Evolutionary conservation across 2,113 vertebrate genomes (phyloP).

Genomic region (Sinocyclocheilus anophthalmus): DNA sequence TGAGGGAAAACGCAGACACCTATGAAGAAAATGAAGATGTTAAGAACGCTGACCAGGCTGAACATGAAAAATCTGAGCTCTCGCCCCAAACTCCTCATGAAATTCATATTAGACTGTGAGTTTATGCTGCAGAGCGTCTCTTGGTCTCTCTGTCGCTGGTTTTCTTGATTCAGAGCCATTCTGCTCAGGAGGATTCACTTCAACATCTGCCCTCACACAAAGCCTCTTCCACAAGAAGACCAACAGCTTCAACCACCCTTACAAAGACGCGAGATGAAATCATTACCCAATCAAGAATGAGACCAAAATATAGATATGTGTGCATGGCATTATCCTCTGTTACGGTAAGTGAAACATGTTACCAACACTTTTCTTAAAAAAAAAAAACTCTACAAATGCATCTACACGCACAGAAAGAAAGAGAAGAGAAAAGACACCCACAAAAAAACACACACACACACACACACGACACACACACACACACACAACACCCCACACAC

Average conservation of each 20-base stretch:
- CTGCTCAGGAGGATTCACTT: not conserved
- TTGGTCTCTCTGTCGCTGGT: conserved; percentile 42
- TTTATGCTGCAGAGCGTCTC: conserved; percentile 17
- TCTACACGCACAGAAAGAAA: no score
- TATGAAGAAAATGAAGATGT: conserved; percentile 24
- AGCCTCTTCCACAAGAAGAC: no score
- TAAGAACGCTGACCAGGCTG: conserved; percentile 45
- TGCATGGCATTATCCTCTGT: not conserved
- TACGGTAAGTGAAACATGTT: not conserved
- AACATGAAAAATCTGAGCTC: conserved; percentile 73
- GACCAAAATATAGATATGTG: not conserved
- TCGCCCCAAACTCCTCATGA: conserved; percentile 66
- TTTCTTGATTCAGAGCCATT: conserved; percentile 16
- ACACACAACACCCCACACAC: not conserved
- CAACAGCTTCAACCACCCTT: no score
- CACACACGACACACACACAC: no score
- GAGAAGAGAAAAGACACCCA: no score
- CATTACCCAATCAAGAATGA: no score
- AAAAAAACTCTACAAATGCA: not conserved
- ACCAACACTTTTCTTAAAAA: not conserved
- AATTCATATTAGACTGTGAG: conserved; percentile 67
- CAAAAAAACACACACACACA: no score
- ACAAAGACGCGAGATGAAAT: not conserved
- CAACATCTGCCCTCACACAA: not conserved
- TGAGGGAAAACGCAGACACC: conserved; percentile 26